Base-by-base conservation (phyloP, 1,140 invertebrate genomes). In the Latrodectus geometricus region DNA sequence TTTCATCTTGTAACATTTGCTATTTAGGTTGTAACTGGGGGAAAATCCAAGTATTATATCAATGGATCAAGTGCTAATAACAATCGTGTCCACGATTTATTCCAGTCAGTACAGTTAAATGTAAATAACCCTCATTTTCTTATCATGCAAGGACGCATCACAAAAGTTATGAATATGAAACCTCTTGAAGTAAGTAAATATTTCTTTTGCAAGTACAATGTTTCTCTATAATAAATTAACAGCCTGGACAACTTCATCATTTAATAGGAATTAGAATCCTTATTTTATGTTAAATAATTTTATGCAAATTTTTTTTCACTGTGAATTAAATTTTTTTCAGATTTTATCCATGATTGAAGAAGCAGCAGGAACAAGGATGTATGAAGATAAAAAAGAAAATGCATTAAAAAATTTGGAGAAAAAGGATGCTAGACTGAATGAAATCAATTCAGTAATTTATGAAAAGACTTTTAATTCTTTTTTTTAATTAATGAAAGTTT, bases 71-170 rank as follows among this genome's bases (percentile, higher is more conserved):
- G 95, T 91, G 97, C 97, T 93, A 95, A 92, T 88, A 97, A 97
- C 90, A 97, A 96, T 89, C 92, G 95, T 89, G 96, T 99, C 0
- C 94, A 95, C 80, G 98, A 99, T 92, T 92, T 99, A 88, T 99
- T 99, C 91, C 96, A 96, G 89, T 98, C 98, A 0, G 95, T 99
- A 9, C 97, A 99, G 90, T 92, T 99, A 4, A 99, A 99, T 91
- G 97, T 99, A 0, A 99, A 99, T 91, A 99, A 99, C 93, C 98
- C 98, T 7, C 98, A 99, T 91, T 99, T 99, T 91, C 94, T 99
- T 8, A 99, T 99, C 89, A 99, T 99, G 98, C 99, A 99, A 93
- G 99, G 99, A 11, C 94, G 98, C 89, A 99, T 99, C 79, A 99
- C 98, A 0, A 99, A 99, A 93, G 98, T 99, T 2, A 93, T 99